These are phyloP conservation scores for Mirounga angustirostris DNA, from an alignment of 2,113 vertebrate species.

Conservation along the genomic window DNA sequence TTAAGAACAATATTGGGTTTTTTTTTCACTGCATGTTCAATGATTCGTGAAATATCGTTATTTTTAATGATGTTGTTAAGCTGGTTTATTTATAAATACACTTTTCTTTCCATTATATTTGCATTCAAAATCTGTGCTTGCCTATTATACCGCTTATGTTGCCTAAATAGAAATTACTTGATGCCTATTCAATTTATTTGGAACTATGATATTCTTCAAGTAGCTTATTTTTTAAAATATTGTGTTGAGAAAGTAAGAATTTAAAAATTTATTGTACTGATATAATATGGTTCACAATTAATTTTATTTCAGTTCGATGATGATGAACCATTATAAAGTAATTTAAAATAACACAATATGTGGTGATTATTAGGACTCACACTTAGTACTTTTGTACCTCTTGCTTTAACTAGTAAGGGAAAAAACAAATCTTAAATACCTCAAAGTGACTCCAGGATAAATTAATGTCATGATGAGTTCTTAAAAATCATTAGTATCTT, in stretches of 20 bases:
- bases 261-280: neutral
- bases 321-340: neutral
- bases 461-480: neutral
- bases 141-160: neutral
- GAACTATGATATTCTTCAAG: neutral
- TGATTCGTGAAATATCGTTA: neutral
- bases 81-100: neutral
- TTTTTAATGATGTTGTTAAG: neutral
- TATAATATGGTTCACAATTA: neutral
- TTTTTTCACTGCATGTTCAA: neutral
- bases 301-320: neutral
- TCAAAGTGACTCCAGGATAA: neutral
- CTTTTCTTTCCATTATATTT: neutral
- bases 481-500: neutral
- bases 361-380: neutral
- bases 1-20: neutral
- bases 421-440: neutral
- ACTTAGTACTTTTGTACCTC: neutral
- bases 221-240: neutral
- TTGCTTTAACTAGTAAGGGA: neutral
- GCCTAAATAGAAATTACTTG: conserved; percentile 1
- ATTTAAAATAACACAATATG: neutral
- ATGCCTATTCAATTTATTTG: neutral
- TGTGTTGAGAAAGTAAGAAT: neutral
- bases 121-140: neutral